These are phyloP conservation scores for Nephila pilipes DNA, from an alignment of 1,140 invertebrate genomes.

Conservation along the genomic window DNA sequence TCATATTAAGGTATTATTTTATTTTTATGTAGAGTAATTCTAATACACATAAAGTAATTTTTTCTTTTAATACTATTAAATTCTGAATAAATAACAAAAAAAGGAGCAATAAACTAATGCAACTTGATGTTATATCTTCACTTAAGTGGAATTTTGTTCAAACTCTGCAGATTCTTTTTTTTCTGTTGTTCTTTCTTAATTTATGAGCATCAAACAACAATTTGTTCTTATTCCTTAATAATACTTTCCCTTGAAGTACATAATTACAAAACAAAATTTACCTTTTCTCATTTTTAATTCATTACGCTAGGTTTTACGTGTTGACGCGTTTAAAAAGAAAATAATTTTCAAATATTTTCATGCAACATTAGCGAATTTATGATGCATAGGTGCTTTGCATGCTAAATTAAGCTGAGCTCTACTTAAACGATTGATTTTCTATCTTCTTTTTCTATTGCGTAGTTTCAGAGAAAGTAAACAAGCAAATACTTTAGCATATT, in stretches of 20 bases:
- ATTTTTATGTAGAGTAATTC: too few relatives aligned
- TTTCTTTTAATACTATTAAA: too few relatives aligned
- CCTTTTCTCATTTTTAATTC: conserved; percentile 30
- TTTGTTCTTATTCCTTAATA: neutral
- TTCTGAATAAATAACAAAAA: too few relatives aligned
- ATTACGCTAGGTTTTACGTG: neutral
- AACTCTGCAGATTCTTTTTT: neutral
- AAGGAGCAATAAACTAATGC: too few relatives aligned
- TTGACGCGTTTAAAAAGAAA: conserved; percentile 28
- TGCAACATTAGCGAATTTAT: conserved; percentile 45
- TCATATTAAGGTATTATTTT: too few relatives aligned
- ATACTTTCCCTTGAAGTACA: neutral
- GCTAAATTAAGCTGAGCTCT: conserved; percentile 39
- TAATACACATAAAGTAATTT: too few relatives aligned
- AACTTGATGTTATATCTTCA: neutral
- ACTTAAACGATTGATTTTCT: conserved; percentile 25
- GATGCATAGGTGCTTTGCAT: conserved; percentile 25
- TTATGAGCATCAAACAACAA: neutral
- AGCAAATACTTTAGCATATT: neutral
- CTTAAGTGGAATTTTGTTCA: neutral
- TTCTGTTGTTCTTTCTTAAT: neutral
- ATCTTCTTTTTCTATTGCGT: neutral
- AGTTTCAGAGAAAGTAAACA: neutral
- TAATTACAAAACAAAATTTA: conserved; percentile 23
- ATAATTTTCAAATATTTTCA: conserved; percentile 56